Evolutionary conservation across 2,888 invertebrate genomes (phyloP).

Genomic region (Diachrysia chrysitis): DNA sequence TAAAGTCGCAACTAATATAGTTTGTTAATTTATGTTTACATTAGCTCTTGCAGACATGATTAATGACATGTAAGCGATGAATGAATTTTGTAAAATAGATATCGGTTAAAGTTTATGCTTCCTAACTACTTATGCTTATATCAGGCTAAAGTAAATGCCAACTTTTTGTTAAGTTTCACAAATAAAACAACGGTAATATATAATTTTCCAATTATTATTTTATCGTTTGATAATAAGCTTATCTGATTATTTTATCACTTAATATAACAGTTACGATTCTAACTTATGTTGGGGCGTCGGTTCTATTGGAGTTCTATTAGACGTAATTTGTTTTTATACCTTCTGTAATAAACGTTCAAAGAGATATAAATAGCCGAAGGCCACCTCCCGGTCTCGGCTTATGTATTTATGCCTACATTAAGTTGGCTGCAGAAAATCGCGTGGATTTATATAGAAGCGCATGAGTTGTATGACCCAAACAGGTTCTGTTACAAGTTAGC

Average conservation of each 20-base stretch:
- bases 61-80: conserved; percentile 21
- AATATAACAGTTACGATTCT: conserved; percentile 24
- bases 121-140: conserved; percentile 11
- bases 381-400: conserved; percentile 60
- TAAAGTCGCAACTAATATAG: not conserved
- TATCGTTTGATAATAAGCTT: conserved; percentile 40
- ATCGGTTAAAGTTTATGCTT: conserved; percentile 3
- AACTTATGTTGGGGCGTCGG: conserved; percentile 12
- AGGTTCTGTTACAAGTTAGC: conserved; percentile 80
- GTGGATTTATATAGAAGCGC: conserved; percentile 82
- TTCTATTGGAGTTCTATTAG: conserved; percentile 19
- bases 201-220: conserved; percentile 38
- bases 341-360: conserved; percentile 28
- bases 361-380: conserved; percentile 74
- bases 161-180: conserved; percentile 29
- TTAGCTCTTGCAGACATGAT: conserved; percentile 22
- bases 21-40: conserved; percentile 5
- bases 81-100: not conserved
- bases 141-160: conserved; percentile 29
- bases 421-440: conserved; percentile 76
- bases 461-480: conserved; percentile 86
- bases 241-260: conserved; percentile 34
- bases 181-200: conserved; percentile 17
- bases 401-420: conserved; percentile 62
- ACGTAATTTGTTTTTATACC: conserved; percentile 26